Evolutionary conservation across 2,797 vertebrate genomes (phyloP).

Genomic region (Remorina albescens): DNA sequence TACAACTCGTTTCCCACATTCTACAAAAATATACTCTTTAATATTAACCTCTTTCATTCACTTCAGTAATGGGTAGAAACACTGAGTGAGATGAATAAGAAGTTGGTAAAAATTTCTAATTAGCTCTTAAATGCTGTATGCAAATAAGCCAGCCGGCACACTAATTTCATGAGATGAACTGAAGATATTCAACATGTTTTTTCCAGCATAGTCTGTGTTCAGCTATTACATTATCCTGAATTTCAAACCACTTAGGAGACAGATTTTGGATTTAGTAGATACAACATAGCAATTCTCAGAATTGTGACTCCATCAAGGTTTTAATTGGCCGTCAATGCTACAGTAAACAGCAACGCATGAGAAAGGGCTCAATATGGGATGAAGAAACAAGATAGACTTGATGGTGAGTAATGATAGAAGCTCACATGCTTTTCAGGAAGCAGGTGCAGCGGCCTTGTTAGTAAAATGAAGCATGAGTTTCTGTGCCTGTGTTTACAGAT

Average conservation of each 20-base stretch:
- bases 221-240: constrained; percentile 52
- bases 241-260: constrained; percentile 36
- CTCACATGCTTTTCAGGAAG: not conserved
- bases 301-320: constrained; percentile 8
- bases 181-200: constrained; percentile 55
- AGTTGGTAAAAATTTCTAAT: constrained; percentile 53
- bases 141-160: constrained; percentile 41
- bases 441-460: not conserved
- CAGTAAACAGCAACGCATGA: not conserved
- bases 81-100: not conserved
- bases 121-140: constrained; percentile 45
- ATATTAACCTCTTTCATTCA: not conserved
- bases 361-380: not conserved
- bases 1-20: not conserved
- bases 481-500: not conserved
- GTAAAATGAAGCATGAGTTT: not conserved
- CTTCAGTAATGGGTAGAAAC: constrained; percentile 5
- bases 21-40: too few relatives aligned
- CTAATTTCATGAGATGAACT: constrained; percentile 54
- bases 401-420: not conserved
- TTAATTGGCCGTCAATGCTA: not conserved
- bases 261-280: constrained; percentile 40
- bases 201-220: constrained; percentile 30
- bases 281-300: not conserved
- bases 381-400: not conserved